Percentiles rank a stretch among this genome's conserved stretches.
phyloP scores from a whole-genome alignment of 2,113 vertebrate genomes.

The Orthonyx spaldingii region DNA sequence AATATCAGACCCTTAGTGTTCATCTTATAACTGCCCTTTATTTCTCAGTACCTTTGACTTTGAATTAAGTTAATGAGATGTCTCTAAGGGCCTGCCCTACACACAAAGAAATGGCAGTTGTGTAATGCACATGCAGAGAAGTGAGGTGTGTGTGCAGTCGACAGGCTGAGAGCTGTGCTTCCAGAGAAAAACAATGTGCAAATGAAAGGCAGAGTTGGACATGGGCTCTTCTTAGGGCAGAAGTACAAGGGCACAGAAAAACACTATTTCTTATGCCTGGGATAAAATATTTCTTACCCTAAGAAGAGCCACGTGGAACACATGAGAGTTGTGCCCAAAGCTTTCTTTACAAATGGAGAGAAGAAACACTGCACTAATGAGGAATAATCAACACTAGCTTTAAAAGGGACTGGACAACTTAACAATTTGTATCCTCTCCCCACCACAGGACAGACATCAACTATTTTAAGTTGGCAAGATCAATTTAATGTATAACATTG shows the following conservation, averaged over 20 bases:
- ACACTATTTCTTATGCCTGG: background rate
- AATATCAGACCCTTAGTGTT: slow-evolving; percentile 20
- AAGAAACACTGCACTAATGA: slow-evolving; percentile 43
- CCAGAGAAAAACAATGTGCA: slow-evolving; percentile 60
- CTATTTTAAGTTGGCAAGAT: background rate
- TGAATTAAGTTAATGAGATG: slow-evolving; percentile 6
- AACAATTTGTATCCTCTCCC: background rate
- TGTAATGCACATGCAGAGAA: slow-evolving; percentile 70
- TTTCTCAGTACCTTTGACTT: background rate
- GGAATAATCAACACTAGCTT: background rate
- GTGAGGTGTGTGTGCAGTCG: slow-evolving; percentile 38
- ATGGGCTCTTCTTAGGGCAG: slow-evolving; percentile 58
- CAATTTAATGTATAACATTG: background rate
- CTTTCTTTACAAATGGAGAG: slow-evolving; percentile 52
- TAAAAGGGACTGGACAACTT: background rate
- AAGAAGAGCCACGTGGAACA: slow-evolving; percentile 63
- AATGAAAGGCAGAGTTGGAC: slow-evolving; percentile 58
- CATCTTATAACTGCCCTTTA: slow-evolving; percentile 11
- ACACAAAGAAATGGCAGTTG: slow-evolving; percentile 37
- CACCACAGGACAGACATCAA: background rate
- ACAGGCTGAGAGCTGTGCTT: slow-evolving; percentile 56
- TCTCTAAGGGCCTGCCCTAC: slow-evolving; percentile 3
- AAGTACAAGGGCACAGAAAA: background rate
- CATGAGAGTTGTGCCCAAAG: slow-evolving; percentile 66
- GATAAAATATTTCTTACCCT: slow-evolving; percentile 32